A percentile compares a stretch with the other conserved stretches of the same genome.
These are phyloP conservation scores for Siniperca knerii DNA, from an alignment of 2,113 vertebrate genomes.

Conservation along the genomic window DNA sequence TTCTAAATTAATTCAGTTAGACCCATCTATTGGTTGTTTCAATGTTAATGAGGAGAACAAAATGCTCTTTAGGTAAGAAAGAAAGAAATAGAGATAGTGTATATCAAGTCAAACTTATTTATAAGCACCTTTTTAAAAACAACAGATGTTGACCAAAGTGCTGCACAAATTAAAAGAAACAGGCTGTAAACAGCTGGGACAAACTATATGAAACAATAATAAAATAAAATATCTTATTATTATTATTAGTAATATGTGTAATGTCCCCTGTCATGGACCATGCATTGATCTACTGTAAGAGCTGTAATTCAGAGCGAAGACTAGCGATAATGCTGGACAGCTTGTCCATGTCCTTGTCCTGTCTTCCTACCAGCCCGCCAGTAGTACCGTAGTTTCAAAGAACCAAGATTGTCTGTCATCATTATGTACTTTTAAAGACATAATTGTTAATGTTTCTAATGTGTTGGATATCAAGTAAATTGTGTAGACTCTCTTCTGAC, in stretches of 20 bases:
- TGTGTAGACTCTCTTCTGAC: background rate
- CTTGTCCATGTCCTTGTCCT: background rate
- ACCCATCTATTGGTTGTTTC: background rate
- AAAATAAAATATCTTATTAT: no score
- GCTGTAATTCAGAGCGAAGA: background rate
- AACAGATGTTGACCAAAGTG: no score
- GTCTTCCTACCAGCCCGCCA: background rate
- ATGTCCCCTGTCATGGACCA: background rate
- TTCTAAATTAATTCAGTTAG: background rate
- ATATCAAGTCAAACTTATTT: no score
- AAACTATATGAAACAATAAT: no score
- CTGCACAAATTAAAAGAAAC: no score
- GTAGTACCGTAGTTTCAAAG: background rate
- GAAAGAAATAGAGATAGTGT: background rate
- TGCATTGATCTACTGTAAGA: background rate
- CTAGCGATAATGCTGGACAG: background rate
- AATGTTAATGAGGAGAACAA: conserved; percentile 6
- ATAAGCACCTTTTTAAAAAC: no score
- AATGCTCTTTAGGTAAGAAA: background rate
- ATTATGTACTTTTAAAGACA: background rate
- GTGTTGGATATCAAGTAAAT: background rate
- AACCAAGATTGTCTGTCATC: background rate
- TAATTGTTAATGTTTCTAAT: background rate
- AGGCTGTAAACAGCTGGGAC: no score
- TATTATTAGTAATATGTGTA: background rate